Conservation (phyloP, 2,797 vertebrate genomes). For the Lithobates sylvaticus region DNA sequence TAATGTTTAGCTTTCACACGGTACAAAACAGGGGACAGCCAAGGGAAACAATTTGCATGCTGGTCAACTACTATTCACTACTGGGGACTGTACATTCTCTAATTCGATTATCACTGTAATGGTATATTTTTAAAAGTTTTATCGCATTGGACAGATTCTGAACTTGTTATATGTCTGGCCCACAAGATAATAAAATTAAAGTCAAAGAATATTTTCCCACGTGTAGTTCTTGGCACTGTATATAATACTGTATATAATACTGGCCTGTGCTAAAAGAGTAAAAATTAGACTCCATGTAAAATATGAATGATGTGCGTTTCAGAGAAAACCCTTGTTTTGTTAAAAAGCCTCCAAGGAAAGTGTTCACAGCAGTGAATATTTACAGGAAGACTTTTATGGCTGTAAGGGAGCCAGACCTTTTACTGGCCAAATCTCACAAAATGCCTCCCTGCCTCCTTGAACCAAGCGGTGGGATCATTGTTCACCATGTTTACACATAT, state of each 20-base stretch:
- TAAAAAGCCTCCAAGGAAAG: neutral
- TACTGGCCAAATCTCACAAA: neutral
- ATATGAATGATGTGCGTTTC: neutral
- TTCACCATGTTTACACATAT: neutral
- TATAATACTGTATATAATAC: neutral
- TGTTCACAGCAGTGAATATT: neutral
- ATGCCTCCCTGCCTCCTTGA: neutral
- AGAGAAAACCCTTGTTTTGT: neutral
- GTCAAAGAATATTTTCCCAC: conserved; percentile 12
- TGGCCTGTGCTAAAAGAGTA: neutral
- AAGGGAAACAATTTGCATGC: conserved; percentile 1
- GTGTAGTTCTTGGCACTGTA: neutral
- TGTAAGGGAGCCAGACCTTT: neutral
- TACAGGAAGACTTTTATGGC: neutral
- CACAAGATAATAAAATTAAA: neutral
- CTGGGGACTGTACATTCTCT: neutral
- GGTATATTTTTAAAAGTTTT: conserved; percentile 7
- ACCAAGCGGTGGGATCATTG: neutral
- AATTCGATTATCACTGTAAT: neutral
- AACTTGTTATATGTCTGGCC: conserved; percentile 7
- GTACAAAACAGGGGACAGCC: conserved; percentile 7
- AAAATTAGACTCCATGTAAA: neutral
- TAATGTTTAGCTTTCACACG: neutral
- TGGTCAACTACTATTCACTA: conserved; percentile 2
- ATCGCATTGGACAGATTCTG: neutral